Percentiles rank a stretch among this genome's conserved stretches.
Conservation (phyloP, 2,113 vertebrate genomes). For the Hemibagrus wyckioides region DNA sequence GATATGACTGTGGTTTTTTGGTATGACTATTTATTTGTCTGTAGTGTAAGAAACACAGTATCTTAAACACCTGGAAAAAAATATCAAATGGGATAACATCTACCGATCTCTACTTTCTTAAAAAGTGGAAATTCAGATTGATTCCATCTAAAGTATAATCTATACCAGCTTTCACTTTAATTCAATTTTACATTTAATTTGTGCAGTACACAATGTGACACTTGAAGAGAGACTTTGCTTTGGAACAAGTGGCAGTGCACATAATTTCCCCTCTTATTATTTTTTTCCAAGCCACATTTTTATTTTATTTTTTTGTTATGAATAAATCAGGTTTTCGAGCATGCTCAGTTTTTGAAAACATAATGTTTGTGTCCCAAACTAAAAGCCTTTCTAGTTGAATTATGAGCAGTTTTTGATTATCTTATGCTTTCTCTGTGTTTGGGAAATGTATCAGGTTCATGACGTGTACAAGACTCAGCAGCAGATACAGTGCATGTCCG, state of each 20-base stretch:
- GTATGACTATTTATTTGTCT: neutral
- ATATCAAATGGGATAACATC: too few species aligned
- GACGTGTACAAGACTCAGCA: neutral
- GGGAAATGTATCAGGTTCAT: neutral
- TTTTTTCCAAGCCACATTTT: neutral
- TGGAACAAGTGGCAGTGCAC: neutral
- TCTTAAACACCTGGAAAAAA: too few species aligned
- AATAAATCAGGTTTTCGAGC: conserved; percentile 10
- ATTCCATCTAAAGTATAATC: neutral
- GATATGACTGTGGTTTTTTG: neutral
- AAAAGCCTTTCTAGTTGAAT: neutral
- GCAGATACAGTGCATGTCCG: conserved; percentile 11
- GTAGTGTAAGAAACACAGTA: neutral
- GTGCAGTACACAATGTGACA: neutral
- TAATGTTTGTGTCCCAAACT: neutral
- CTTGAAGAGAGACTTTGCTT: neutral
- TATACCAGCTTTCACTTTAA: neutral
- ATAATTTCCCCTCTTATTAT: neutral
- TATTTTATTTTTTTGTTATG: neutral
- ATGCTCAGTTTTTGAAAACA: neutral
- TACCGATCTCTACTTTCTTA: neutral
- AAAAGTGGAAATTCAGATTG: neutral
- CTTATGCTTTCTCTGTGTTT: neutral
- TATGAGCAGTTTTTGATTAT: conserved; percentile 3
- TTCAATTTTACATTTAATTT: neutral